Evolutionary conservation across 1,140 invertebrate genomes (phyloP).

Genomic region (Zaprionus gabonicus): DNA sequence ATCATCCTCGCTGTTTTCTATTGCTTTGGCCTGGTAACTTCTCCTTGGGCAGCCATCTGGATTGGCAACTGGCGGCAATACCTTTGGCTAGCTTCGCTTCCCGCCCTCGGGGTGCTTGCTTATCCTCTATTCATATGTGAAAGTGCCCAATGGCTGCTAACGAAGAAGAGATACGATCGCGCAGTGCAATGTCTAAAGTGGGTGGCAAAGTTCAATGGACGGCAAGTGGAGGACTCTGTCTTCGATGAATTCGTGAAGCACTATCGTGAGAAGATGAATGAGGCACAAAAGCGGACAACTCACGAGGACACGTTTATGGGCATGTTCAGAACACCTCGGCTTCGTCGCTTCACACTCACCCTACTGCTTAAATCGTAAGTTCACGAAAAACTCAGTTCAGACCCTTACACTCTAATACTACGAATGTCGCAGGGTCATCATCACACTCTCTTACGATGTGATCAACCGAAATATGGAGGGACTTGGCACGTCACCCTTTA

Average conservation of each 20-base stretch:
- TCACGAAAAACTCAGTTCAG: accelerated
- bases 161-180: slow-evolving; percentile 85
- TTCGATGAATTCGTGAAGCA: slow-evolving; percentile 83
- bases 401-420: neutral
- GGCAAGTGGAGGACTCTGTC: slow-evolving; percentile 82
- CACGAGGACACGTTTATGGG: slow-evolving; percentile 83
- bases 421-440: slow-evolving; percentile 85
- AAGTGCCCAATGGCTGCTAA: slow-evolving; percentile 87
- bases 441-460: slow-evolving; percentile 87
- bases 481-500: slow-evolving; percentile 85
- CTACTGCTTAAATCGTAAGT: slow-evolving; percentile 86
- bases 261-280: slow-evolving; percentile 67
- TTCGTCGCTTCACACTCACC: slow-evolving; percentile 85
- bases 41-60: slow-evolving; percentile 86
- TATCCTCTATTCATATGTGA: slow-evolving; percentile 86
- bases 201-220: slow-evolving; percentile 86
- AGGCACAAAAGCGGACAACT: slow-evolving; percentile 45
- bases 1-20: slow-evolving; percentile 87
- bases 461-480: slow-evolving; percentile 87
- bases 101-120: slow-evolving; percentile 82
- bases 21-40: slow-evolving; percentile 85
- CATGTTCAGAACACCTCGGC: slow-evolving; percentile 85
- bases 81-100: slow-evolving; percentile 85
- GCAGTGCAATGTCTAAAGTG: slow-evolving; percentile 85
- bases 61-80: slow-evolving; percentile 86